Percentiles rank a stretch among this genome's conserved stretches.
Conservation (phyloP, 2,797 vertebrate genomes). For the Amblyopsis hoosieri region DNA sequence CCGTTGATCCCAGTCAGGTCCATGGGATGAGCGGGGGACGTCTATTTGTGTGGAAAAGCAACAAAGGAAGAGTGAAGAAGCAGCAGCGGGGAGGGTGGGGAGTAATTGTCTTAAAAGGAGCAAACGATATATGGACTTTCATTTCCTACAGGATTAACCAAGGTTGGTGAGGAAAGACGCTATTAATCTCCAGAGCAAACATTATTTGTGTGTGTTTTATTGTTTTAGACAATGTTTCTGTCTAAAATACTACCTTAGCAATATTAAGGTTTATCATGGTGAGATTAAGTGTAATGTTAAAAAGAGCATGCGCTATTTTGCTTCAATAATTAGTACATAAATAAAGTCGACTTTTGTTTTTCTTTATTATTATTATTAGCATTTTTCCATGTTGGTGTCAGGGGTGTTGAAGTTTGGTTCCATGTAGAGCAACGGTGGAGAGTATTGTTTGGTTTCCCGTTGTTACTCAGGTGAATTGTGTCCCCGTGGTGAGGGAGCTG, state of each 20-base stretch:
- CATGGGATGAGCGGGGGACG: slow-evolving; percentile 61
- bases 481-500: slow-evolving; percentile 21
- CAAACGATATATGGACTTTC: slow-evolving; percentile 30
- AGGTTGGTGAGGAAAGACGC: slow-evolving; percentile 62
- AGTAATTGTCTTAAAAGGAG: slow-evolving; percentile 47
- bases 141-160: slow-evolving; percentile 39
- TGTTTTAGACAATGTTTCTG: neutral
- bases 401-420: slow-evolving; percentile 50
- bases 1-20: slow-evolving; percentile 51
- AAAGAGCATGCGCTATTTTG: no score
- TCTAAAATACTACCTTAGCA: no score
- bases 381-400: no score
- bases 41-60: slow-evolving; percentile 59
- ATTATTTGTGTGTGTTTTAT: slow-evolving; percentile 12
- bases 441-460: slow-evolving; percentile 33
- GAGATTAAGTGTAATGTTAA: slow-evolving; percentile 9
- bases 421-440: slow-evolving; percentile 1
- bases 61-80: slow-evolving; percentile 58
- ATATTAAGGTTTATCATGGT: slow-evolving; percentile 12
- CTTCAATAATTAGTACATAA: no score
- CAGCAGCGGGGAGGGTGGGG: slow-evolving; percentile 67
- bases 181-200: slow-evolving; percentile 41
- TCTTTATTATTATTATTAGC: no score
- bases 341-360: no score
- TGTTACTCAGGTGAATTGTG: slow-evolving; percentile 41